Conservation (phyloP, 2,113 vertebrate species). For the Arenaria interpres region DNA sequence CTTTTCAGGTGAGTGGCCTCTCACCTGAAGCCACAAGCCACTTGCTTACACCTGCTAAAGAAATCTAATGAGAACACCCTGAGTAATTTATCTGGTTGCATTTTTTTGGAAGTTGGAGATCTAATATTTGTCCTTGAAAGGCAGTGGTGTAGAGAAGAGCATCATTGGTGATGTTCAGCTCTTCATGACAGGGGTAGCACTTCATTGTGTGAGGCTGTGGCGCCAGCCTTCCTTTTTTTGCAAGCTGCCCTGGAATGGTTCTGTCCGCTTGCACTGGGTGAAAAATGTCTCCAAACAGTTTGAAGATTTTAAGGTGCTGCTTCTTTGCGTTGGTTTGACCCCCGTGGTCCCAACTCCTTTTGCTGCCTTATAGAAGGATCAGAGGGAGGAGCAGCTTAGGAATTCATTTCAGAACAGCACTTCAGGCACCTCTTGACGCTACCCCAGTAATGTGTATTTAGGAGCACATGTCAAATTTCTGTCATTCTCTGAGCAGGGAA, state of each 20-base stretch:
- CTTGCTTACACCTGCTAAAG: neutral
- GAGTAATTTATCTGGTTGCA: neutral
- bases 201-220: neutral
- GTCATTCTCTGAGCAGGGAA: conserved; percentile 28
- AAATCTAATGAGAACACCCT: neutral
- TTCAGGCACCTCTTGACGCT: neutral
- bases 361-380: neutral
- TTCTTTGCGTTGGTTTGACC: neutral
- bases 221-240: neutral
- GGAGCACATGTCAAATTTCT: conserved; percentile 24
- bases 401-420: neutral
- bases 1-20: neutral
- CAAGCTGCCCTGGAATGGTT: neutral
- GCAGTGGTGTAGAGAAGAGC: neutral
- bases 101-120: neutral
- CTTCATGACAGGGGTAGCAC: accelerated
- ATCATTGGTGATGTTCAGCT: neutral
- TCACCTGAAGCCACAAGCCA: neutral
- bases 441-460: neutral
- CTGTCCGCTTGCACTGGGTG: accelerated
- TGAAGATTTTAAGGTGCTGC: neutral
- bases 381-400: neutral
- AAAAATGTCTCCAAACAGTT: neutral
- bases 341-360: neutral
- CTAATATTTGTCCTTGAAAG: neutral